phyloP scores from a whole-genome alignment of 2,888 invertebrate species.

The Spicauda simplicius region DNA sequence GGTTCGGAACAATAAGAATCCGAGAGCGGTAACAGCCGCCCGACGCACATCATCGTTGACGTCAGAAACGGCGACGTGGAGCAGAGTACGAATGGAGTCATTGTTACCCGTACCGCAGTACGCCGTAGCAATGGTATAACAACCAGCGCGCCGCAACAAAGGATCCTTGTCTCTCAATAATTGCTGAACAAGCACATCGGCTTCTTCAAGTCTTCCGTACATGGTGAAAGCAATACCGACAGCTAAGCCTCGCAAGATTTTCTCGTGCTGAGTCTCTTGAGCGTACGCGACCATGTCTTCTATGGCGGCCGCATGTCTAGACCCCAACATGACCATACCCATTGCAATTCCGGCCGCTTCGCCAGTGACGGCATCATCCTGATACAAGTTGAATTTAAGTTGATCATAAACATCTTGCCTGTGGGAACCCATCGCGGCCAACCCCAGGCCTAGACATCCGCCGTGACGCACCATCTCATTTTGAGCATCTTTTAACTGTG shows the following conservation, averaged over 20 bases:
- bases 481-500: conserved; percentile 97
- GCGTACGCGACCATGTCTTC: conserved; percentile 98
- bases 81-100: conserved; percentile 95
- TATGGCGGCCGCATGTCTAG: conserved; percentile 94
- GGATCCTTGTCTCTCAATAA: conserved; percentile 97
- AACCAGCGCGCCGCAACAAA: conserved; percentile 96
- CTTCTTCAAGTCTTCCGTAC: conserved; percentile 98
- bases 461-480: conserved; percentile 99
- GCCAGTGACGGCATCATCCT: conserved; percentile 99
- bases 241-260: conserved; percentile 98
- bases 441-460: conserved; percentile 97
- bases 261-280: conserved; percentile 98
- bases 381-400: conserved; percentile 97
- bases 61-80: conserved; percentile 99
- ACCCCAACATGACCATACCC: conserved; percentile 99
- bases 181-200: conserved; percentile 96
- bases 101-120: conserved; percentile 99
- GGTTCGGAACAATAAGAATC: conserved; percentile 97
- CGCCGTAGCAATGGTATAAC: conserved; percentile 99
- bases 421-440: conserved; percentile 99
- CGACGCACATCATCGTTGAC: conserved; percentile 99
- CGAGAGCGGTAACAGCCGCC: conserved; percentile 99
- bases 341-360: conserved; percentile 99
- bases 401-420: conserved; percentile 98
- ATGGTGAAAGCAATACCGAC: conserved; percentile 98